A percentile compares a stretch with the other conserved stretches of the same genome.
phyloP scores from a whole-genome alignment of 2,888 invertebrate genomes.

The Acleris emargana region DNA sequence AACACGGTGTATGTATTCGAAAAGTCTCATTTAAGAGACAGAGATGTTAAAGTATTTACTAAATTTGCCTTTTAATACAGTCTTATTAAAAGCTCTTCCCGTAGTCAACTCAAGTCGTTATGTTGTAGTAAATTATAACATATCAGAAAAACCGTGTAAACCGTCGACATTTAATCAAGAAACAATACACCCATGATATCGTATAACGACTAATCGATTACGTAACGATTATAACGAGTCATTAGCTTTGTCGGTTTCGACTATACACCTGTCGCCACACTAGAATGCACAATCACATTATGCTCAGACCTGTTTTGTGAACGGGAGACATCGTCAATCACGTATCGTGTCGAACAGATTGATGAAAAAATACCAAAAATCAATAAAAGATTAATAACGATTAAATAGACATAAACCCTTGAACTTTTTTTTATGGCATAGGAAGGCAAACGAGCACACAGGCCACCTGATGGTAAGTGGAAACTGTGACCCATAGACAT shows the following conservation, averaged over 20 bases:
- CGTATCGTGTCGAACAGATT: not conserved
- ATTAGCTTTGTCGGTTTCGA: constrained; percentile 8
- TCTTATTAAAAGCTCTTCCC: too few species aligned
- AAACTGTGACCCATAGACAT: too few species aligned
- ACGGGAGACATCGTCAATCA: constrained; percentile 15
- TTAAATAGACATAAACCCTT: too few species aligned
- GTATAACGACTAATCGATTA: constrained; percentile 3
- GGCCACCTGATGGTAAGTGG: too few species aligned
- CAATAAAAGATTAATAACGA: not conserved
- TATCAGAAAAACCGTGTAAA: not conserved
- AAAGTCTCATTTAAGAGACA: too few species aligned
- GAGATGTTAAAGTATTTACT: too few species aligned
- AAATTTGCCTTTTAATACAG: too few species aligned
- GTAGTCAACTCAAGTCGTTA: too few species aligned
- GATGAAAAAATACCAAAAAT: not conserved
- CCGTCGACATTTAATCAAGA: constrained; percentile 4
- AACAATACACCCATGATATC: not conserved
- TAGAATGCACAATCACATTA: constrained; percentile 16
- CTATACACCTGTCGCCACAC: constrained; percentile 13
- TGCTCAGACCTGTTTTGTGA: constrained; percentile 17
- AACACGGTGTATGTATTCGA: too few species aligned
- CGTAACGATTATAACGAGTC: constrained; percentile 18
- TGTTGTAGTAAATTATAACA: not conserved
- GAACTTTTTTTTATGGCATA: too few species aligned
- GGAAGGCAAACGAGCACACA: too few species aligned